Evolutionary conservation across 2,888 invertebrate species (phyloP), one percentile per base, ranked within the genome.

Genomic region (Junonia oenone): DNA sequence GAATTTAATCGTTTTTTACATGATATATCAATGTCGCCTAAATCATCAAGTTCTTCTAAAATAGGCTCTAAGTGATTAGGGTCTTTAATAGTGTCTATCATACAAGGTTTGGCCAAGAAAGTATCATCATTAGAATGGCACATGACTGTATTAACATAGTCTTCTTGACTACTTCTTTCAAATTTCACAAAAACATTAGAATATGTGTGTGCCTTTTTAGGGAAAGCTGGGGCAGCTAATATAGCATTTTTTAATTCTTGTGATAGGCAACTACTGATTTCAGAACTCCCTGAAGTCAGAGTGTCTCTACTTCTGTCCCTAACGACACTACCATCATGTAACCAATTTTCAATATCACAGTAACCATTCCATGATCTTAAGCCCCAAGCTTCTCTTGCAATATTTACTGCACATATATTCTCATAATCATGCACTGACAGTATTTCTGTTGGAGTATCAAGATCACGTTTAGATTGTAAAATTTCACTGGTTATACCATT

Each of bases 351-450:
- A 55, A 93, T 93, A 63, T 93, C 93, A 29, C 90, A 92, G 68
- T 93, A 93, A 2, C 92, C 92, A 68, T 91, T 91, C 93, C 93
- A 93, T 31, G 93, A 93, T 38, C 93, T 83, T 48, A 93, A 78
- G 0, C 93, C 93, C 92, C 92, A 92, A 13, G 92, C 92, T 71
- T 93, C 93, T 59, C 93, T 80, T 2, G 93, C 92, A 52, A 93
- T 92, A 65, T 93, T 93, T 4, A 93, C 89, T 1, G 93, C 92
- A 69, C 93, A 93, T 62, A 93, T 91, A 68, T 93, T 93, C 73
- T 93, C 93, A 68, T 93, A 93, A 68, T 93, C 93, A 66, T 93
- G 93, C 46, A 93, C 91, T 4, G 93, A 92, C 49, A 92, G 78
- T 15, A 91, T 83, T 70, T 92, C 92, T 37, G 92, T 89, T n/a